Evolutionary conservation across 2,888 invertebrate genomes (phyloP), one percentile per base, ranked within the genome.

Genomic region (Cepaea hortensis): DNA sequence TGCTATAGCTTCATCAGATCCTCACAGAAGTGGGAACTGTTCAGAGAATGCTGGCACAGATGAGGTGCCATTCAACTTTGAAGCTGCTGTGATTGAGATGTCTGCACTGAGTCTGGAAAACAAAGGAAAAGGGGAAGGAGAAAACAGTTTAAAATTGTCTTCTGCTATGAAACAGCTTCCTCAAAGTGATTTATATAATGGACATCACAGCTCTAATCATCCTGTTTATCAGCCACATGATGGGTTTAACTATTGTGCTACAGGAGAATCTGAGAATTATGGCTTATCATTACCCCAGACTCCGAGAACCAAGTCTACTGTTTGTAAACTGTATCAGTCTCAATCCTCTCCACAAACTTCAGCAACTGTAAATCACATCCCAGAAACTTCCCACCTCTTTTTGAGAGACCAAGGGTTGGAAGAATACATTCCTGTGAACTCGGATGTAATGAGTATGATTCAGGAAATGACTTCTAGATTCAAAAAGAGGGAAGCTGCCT

Each of bases 401-500:
- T 3, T 62, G 9, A 3, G 15, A 79, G 79, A 79, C 35, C 35
- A 62, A 7, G 15, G 35, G 35, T 23, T 20, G 7, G 77, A 65
- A 48, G 15, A 7, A 3, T 73, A n/a, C 23, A 18, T 0, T 73
- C 46, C 48, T 55, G 23, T 15, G 23, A 73, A 23, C 73, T 73
- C 50, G 3, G 50, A 61, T 23, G 11, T 83, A 61, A 50, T 35
- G 46, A 83, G 55, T 13, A 15, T 73, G 23, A 15, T 73, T 68
- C 85, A 85, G 18, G 70, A 85, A 15, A 65, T 85, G 4, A 70
- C 35, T 18, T 70, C 79, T 13, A 9, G 23, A 18, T 62, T 79
- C 62, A 13, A 79, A 15, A 15, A 62, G 6, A 81, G 70, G 50
- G 81, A 72, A 81, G 50, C 70, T n/a, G 81, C 72, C 9, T 92